Evolutionary conservation across 2,797 vertebrate genomes (phyloP), one percentile per base, ranked within the genome.

Genomic region (Hephaestus fuliginosus): DNA sequence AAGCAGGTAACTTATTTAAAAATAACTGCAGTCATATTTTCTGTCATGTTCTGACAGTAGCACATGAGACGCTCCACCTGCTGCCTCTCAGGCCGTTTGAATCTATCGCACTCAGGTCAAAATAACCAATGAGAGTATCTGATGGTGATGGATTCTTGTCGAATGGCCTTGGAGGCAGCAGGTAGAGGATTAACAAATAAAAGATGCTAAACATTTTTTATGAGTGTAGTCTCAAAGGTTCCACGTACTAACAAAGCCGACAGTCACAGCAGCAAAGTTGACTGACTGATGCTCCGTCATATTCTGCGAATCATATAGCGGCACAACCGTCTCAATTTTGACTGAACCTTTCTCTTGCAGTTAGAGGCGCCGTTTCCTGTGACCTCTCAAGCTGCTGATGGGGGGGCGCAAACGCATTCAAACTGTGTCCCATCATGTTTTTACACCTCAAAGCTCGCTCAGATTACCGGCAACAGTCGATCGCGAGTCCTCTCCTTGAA

Each of bases 361-460:
- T 4, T 11, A 63, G 52, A 41, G 52, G n/a, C 56, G 36, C 39
- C 49, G 9, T 72, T 36, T 70, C 53, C 53, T 49, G 64, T 70
- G 80, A 88, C 83, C 76, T 81, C 81, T 70, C 76, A 36, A 76
- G 82, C 76, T 80, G 70, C 28, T 58, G 65, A 82, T 75, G 49
- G 78, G 83, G 25, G 25, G 25, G 80, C 76, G 67, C 80, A 89
- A 85, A 85, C 70, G 30, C 80, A 86, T 87, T 71, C 76, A 76
- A 77, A 78, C 70, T 70, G 57, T 51, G 80, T 76, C 67, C 73
- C 61, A 30, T 80, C 69, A 81, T 76, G 58, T 55, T 73, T 80
- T 81, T 81, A 77, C 87, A 88, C 84, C 86, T 87, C 83, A 91
- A 89, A 89, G 85, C 82, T 66, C 4, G 41, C 76, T 62, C 33